Evolutionary conservation across 2,113 vertebrate species (phyloP).

Genomic region (Pseudopipra pipra): DNA sequence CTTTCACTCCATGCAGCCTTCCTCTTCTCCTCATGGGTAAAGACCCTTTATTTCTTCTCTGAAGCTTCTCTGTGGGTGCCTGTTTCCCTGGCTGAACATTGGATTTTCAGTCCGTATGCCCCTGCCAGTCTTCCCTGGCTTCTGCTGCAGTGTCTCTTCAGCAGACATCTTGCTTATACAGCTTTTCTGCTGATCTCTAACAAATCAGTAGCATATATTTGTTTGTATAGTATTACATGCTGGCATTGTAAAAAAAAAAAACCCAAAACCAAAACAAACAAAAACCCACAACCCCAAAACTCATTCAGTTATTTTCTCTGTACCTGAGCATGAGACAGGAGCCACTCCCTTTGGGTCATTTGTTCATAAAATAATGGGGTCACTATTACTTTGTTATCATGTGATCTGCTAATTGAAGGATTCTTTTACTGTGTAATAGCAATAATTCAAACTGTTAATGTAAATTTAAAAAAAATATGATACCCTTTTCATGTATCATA

Average conservation of each 20-base stretch:
- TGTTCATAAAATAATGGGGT: constrained; percentile 23
- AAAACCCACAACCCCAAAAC: background rate
- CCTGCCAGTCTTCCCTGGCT: background rate
- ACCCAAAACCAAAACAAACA: background rate
- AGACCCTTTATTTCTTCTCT: background rate
- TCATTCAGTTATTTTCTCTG: constrained; percentile 48
- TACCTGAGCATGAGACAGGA: constrained; percentile 34
- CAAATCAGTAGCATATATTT: constrained; percentile 7
- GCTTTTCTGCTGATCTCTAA: background rate
- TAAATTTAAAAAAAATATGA: background rate
- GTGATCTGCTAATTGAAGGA: background rate
- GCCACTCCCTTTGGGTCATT: background rate
- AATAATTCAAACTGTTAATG: background rate
- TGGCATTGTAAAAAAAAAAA: background rate
- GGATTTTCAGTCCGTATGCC: background rate
- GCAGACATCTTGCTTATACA: constrained; percentile 12
- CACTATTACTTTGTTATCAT: background rate
- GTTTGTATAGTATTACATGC: background rate
- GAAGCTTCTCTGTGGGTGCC: background rate
- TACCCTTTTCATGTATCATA: background rate
- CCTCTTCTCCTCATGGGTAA: background rate
- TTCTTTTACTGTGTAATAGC: background rate
- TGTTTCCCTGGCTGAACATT: background rate
- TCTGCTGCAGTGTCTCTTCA: background rate
- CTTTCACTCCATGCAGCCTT: background rate